Percentiles rank a stretch among this genome's conserved stretches.
Conservation (phyloP, 1,140 invertebrate species). For the Pissodes strobi region DNA sequence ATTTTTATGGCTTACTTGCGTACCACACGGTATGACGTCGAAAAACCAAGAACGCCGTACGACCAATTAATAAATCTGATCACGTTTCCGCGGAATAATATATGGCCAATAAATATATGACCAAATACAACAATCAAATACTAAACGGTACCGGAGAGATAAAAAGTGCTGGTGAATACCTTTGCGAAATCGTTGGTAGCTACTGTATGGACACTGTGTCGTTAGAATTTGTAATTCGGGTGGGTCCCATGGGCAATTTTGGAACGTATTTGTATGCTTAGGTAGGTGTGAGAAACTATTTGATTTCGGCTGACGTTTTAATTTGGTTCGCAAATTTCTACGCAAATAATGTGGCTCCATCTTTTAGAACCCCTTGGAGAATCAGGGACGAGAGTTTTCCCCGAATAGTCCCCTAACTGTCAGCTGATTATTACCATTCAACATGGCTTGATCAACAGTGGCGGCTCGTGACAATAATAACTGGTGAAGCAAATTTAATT, state of each 20-base stretch:
- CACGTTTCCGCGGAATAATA: constrained; percentile 24
- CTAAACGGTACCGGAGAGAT: constrained; percentile 23
- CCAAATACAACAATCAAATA: constrained; percentile 34
- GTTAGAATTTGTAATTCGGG: constrained; percentile 16
- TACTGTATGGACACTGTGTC: constrained; percentile 11
- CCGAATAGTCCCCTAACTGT: too few species aligned
- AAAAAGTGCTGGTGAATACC: constrained; percentile 27
- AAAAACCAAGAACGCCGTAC: constrained; percentile 25
- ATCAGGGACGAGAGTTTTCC: too few species aligned
- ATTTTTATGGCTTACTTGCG: constrained; percentile 30
- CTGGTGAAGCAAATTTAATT: too few species aligned
- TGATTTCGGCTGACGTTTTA: too few species aligned
- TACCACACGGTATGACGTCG: constrained; percentile 24
- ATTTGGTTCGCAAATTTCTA: too few species aligned
- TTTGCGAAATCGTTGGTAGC: constrained; percentile 17
- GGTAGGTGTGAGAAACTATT: too few species aligned
- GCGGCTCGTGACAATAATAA: too few species aligned
- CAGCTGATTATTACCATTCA: too few species aligned
- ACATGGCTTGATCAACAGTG: too few species aligned
- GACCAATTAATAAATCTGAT: constrained; percentile 26
- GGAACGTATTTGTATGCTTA: not conserved
- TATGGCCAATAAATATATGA: constrained; percentile 35
- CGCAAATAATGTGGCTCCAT: too few species aligned
- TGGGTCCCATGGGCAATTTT: constrained; percentile 1
- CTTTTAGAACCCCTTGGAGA: too few species aligned